phyloP scores from a whole-genome alignment of 2,113 vertebrate genomes.

The Setophaga coronata region DNA sequence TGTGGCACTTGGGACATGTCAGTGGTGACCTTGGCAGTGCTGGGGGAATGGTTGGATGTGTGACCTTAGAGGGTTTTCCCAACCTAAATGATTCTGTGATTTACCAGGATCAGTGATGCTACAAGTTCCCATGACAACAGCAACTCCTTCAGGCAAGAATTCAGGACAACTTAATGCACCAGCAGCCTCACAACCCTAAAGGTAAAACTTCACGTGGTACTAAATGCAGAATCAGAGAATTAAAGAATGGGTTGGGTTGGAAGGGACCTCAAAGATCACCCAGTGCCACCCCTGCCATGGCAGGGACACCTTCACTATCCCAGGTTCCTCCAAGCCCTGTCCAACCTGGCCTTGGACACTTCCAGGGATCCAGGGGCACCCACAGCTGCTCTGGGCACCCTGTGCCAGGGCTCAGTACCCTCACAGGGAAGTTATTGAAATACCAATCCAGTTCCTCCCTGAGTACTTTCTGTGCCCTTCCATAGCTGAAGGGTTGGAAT shows the following conservation, averaged over 20 bases:
- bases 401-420: not conserved
- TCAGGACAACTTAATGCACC: not conserved
- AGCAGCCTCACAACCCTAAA: not conserved
- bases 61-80: not conserved
- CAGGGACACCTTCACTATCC: not conserved
- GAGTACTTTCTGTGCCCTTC: not conserved
- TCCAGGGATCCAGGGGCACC: not conserved
- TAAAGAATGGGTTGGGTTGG: not conserved
- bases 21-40: not conserved
- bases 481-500: not conserved
- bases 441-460: not conserved
- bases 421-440: not conserved
- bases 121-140: not conserved
- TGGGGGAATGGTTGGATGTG: not conserved
- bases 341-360: not conserved
- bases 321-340: not conserved
- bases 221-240: not conserved
- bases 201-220: not conserved
- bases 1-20: not conserved
- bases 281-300: too few relatives aligned
- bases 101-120: not conserved
- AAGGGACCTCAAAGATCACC: not conserved
- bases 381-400: not conserved
- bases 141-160: not conserved
- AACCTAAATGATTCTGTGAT: not conserved